These are phyloP conservation scores for Tympanoctomys barrerae DNA, from an alignment of 2,797 vertebrate genomes.

Conservation along the genomic window DNA sequence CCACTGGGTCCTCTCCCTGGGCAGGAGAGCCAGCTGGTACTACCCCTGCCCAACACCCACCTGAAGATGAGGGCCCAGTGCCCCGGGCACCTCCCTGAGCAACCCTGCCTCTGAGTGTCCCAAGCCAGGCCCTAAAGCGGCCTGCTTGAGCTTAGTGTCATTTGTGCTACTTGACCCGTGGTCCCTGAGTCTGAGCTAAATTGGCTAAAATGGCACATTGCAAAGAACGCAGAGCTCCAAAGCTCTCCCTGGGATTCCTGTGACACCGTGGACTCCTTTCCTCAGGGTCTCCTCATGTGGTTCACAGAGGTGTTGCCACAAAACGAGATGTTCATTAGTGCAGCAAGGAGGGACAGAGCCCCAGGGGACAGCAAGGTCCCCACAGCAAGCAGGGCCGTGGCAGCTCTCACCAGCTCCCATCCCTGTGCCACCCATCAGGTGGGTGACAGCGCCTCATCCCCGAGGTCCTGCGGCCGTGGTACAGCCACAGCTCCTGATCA, in stretches of 20 bases:
- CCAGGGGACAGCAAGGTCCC: not conserved
- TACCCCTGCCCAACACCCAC: not conserved
- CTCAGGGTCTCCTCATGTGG: not conserved
- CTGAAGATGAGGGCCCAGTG: not conserved
- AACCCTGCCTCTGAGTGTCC: not conserved
- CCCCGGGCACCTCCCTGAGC: not conserved
- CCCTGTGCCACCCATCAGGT: not conserved
- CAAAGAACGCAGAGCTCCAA: not conserved
- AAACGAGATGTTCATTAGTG: not conserved
- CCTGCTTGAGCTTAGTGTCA: not conserved
- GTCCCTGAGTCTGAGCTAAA: not conserved
- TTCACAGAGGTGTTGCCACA: not conserved
- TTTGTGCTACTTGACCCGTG: not conserved
- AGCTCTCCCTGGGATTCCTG: not conserved
- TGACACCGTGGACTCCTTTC: not conserved
- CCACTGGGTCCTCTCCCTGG: not conserved
- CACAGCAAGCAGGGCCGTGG: not conserved
- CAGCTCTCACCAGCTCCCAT: not conserved
- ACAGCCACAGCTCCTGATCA: not conserved
- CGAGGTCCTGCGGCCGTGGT: not conserved
- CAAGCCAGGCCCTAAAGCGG: not conserved
- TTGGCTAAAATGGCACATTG: not conserved
- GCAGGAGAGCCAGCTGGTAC: not conserved
- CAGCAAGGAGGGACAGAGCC: not conserved
- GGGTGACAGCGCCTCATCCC: not conserved